These are phyloP conservation scores for Aphidius gifuensis DNA, from an alignment of 1,140 invertebrate species.

Conservation along the genomic window DNA sequence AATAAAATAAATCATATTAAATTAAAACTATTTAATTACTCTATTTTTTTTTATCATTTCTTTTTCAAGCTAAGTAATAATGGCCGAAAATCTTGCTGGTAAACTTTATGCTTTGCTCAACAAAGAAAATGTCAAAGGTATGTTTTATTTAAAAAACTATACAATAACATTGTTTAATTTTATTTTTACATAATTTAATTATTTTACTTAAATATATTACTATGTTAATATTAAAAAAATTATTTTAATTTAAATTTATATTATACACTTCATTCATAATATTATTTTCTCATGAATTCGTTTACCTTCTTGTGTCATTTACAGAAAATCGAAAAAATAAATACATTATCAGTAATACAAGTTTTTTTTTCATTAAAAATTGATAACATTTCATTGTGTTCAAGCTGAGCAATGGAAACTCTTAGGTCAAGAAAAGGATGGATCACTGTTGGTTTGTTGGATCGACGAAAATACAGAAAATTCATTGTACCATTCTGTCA, in stretches of 20 bases:
- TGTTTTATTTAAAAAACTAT: background rate
- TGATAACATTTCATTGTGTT: conserved; percentile 40
- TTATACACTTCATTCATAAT: background rate
- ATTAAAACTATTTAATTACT: too few relatives aligned
- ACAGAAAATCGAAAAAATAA: background rate
- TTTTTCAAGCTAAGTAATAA: background rate
- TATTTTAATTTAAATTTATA: too few relatives aligned
- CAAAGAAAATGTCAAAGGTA: conserved; percentile 7
- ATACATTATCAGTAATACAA: background rate
- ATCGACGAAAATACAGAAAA: conserved; percentile 54
- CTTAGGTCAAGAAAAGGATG: conserved; percentile 73
- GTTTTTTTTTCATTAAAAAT: background rate
- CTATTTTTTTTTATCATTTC: too few relatives aligned
- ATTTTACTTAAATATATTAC: background rate
- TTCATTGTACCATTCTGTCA: conserved; percentile 39
- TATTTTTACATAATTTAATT: background rate
- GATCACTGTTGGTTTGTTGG: conserved; percentile 69
- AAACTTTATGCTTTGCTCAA: conserved; percentile 11
- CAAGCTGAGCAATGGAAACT: conserved; percentile 71
- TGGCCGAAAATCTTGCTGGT: conserved; percentile 18
- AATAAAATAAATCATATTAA: too few relatives aligned
- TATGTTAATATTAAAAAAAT: too few relatives aligned
- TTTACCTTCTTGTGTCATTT: background rate
- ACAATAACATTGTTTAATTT: background rate
- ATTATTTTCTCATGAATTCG: background rate